Percentiles rank a stretch among this genome's conserved stretches.
phyloP scores from a whole-genome alignment of 23 tunicate genomes.

The Ciona savignyi region DNA sequence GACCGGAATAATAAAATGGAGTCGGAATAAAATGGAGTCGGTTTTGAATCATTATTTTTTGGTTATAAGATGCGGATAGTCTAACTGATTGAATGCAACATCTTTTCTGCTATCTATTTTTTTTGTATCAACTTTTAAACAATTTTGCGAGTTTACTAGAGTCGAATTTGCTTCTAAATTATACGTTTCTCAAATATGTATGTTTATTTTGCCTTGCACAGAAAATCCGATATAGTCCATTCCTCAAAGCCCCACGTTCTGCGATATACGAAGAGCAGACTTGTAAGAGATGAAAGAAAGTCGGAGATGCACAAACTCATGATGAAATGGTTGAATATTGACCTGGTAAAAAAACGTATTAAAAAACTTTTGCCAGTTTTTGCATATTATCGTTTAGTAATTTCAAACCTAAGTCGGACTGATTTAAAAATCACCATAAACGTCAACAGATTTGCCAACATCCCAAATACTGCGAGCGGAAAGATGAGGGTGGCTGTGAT shows the following conservation, averaged over 20 bases:
- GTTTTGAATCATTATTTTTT: no score
- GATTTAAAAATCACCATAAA: neutral
- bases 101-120: no score
- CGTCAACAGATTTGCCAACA: neutral
- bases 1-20: no score
- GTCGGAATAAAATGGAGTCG: no score
- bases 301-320: neutral
- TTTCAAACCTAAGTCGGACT: neutral
- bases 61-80: no score
- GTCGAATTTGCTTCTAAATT: no score
- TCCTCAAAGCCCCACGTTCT: neutral
- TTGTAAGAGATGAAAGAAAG: neutral
- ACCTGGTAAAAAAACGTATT: neutral
- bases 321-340: neutral
- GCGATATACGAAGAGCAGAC: neutral
- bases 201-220: neutral
- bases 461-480: neutral
- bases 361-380: neutral
- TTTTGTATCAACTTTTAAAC: no score
- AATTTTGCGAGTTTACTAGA: no score
- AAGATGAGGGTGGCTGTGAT: neutral
- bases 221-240: neutral
- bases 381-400: no score
- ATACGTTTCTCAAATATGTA: no score
- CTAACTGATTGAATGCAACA: no score